phyloP scores from a whole-genome alignment of 2,113 vertebrate genomes.

The Pipra filicauda region DNA sequence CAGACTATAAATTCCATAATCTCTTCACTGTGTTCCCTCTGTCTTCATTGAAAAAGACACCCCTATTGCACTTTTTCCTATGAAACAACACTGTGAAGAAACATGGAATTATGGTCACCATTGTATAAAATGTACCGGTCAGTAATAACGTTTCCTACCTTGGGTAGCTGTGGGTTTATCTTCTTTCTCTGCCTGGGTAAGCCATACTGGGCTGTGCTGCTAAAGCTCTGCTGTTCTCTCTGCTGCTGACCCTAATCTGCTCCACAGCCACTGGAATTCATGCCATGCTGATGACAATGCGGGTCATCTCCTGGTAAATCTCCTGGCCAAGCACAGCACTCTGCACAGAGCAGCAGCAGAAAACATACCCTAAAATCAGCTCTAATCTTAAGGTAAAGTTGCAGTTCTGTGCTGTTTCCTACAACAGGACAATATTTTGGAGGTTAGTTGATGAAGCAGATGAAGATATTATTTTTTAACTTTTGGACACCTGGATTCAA shows the following conservation, averaged over 20 bases:
- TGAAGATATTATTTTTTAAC: not conserved
- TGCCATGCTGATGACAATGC: constrained; percentile 39
- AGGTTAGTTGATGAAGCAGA: not conserved
- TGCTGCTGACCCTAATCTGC: constrained; percentile 66
- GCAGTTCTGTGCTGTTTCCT: not conserved
- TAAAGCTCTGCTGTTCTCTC: constrained; percentile 39
- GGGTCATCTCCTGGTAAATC: constrained; percentile 15
- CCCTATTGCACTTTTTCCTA: not conserved
- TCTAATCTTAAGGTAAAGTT: not conserved
- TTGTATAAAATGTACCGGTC: not conserved
- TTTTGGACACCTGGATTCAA: not conserved
- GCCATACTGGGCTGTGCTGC: constrained; percentile 44
- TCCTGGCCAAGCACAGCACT: not conserved
- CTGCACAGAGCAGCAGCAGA: not conserved
- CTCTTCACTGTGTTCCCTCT: not conserved
- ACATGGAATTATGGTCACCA: not conserved
- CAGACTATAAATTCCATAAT: not conserved
- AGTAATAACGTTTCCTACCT: constrained; percentile 52
- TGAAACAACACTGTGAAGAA: not conserved
- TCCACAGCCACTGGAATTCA: constrained; percentile 9
- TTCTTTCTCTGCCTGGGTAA: constrained; percentile 24
- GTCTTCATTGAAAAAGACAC: not conserved
- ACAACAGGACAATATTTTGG: not conserved
- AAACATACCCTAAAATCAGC: not conserved
- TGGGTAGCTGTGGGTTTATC: constrained; percentile 34